Percentiles rank a stretch among this genome's conserved stretches.
phyloP scores from a whole-genome alignment of 2,797 vertebrate genomes.

The Florisuga fusca region DNA sequence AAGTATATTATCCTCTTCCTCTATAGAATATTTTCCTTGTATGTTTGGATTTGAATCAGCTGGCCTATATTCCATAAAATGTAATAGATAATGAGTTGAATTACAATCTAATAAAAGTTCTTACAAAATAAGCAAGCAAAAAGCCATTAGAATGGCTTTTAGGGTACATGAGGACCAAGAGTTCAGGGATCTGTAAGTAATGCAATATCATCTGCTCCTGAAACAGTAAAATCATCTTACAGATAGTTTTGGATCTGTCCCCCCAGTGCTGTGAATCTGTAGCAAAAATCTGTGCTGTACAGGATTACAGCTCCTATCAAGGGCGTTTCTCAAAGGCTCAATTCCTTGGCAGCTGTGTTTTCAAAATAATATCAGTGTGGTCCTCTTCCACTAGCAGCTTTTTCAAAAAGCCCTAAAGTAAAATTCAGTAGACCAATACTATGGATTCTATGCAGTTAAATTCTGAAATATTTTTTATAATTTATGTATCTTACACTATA shows the following conservation, averaged over 20 bases:
- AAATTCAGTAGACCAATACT: background rate
- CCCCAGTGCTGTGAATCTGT: background rate
- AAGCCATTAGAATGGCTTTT: background rate
- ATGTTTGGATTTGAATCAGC: background rate
- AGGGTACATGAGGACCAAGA: background rate
- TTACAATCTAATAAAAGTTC: background rate
- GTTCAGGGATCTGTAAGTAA: background rate
- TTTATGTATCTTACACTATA: background rate
- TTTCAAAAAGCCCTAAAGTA: background rate
- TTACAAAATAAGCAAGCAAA: background rate
- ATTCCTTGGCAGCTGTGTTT: background rate
- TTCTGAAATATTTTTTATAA: background rate
- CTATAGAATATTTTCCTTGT: background rate
- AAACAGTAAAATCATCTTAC: background rate
- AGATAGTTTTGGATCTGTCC: rapidly evolving
- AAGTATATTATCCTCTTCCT: background rate
- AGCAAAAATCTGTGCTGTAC: background rate
- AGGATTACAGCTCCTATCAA: background rate
- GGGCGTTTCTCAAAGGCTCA: background rate
- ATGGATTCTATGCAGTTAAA: background rate
- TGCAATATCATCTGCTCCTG: background rate
- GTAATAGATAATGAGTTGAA: background rate
- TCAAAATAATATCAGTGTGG: background rate
- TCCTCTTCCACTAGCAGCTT: background rate
- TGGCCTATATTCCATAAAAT: background rate